Evolutionary conservation across 1,140 invertebrate genomes (phyloP), one percentile per base, ranked within the genome.

Genomic region (Hycleus phaleratus): DNA sequence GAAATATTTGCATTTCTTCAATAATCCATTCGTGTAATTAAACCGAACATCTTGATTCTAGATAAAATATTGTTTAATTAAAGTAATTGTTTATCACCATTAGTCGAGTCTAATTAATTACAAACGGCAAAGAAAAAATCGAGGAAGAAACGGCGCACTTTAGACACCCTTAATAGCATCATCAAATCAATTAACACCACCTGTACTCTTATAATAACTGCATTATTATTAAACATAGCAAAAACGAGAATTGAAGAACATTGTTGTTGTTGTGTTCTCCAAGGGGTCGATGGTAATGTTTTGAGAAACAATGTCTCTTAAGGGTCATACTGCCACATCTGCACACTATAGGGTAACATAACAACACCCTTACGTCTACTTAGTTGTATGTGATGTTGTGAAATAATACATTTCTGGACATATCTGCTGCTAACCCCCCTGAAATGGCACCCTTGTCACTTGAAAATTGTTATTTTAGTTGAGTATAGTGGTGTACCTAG

Each of bases 391-490:
- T 32, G 53, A 39, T 45, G 53, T 24, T 45, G 18, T 24, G 47
- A 52, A 56, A 56, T 56, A 56, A 56, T 45, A 56, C 53, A 43
- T 56, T 45, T 26, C 46, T 39, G 45, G 53, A 53, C 51, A 39
- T 48, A 45, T 42, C 53, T 45, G 43, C 26, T 46, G 44, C 43
- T 38, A 45, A 44, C 26, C 43, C 39, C 45, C 43, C 45, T 46
- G 18, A 18, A 32, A 32, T 32, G 32, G 32, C 4, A 32, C 32
- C 32, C 32, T 32, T 32, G 32, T 32, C 46, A 42, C 11, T 26
- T 52, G 26, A 38, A 56, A 56, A 56, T 56, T 56, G 53, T 56
- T 56, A 56, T 56, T 56, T 56, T 56, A 56, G 52, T 46, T 18
- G 18, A 18, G 18, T 18, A 44, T 44, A 11, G n/a, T 18, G 18